Percentiles rank a stretch among this genome's conserved stretches.
phyloP scores from a whole-genome alignment of 1,140 invertebrate species.

The Caenorhabditis latens region DNA sequence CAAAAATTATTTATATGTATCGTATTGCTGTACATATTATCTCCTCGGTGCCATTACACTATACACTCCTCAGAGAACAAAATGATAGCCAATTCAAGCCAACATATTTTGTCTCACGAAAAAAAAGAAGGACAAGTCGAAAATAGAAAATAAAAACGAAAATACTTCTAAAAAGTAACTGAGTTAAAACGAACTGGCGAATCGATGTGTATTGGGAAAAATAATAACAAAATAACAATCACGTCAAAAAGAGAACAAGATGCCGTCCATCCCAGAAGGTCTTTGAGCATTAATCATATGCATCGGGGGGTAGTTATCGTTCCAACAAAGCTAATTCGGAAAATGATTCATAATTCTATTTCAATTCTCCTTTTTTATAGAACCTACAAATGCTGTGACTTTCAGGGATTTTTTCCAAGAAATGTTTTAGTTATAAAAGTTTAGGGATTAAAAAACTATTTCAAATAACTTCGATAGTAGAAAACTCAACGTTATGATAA shows the following conservation, averaged over 20 bases:
- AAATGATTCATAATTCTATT: slow-evolving; percentile 46
- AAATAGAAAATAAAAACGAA: neutral
- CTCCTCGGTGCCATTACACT: slow-evolving; percentile 14
- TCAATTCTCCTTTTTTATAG: slow-evolving; percentile 2
- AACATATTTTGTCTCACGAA: neutral
- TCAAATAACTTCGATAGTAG: too few relatives aligned
- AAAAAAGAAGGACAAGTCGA: neutral
- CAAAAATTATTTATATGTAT: slow-evolving; percentile 22
- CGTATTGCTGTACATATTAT: slow-evolving; percentile 4
- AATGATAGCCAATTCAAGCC: slow-evolving; percentile 18
- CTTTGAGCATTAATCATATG: slow-evolving; percentile 13
- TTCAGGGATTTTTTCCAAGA: neutral
- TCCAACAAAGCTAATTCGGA: slow-evolving; percentile 49
- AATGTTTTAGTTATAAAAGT: neutral
- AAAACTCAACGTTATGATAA: too few relatives aligned
- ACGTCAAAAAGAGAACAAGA: slow-evolving; percentile 35
- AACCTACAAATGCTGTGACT: neutral
- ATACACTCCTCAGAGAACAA: neutral
- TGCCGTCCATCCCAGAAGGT: neutral
- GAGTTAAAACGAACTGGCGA: neutral
- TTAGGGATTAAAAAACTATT: too few relatives aligned
- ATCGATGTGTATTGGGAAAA: neutral
- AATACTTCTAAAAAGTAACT: neutral
- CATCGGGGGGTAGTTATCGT: neutral
- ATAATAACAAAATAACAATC: slow-evolving; percentile 5